A percentile compares a stretch with the other conserved stretches of the same genome.
These are phyloP conservation scores for Epizoanthus stellaris DNA, from an alignment of 92 coral and sea anemone species.

Conservation along the genomic window DNA sequence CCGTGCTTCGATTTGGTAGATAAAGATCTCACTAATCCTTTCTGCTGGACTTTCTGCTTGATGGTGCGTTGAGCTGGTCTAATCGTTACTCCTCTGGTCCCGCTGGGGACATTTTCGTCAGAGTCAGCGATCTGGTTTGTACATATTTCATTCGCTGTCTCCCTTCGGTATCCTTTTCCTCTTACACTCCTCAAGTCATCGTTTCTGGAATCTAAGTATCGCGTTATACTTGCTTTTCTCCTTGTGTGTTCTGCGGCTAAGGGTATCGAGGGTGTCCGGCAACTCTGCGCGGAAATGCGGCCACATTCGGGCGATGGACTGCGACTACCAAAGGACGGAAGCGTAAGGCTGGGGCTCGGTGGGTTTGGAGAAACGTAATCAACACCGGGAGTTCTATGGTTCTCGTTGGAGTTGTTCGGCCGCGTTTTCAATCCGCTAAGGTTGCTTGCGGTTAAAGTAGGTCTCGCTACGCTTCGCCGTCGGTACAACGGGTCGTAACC, in stretches of 20 bases:
- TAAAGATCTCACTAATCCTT: background rate
- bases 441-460: conserved; percentile 23
- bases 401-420: conserved; percentile 63
- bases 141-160: background rate
- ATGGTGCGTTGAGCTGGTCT: background rate
- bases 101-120: background rate
- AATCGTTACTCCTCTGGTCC: background rate
- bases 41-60: background rate
- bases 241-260: background rate
- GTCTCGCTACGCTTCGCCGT: conserved; percentile 43
- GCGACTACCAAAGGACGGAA: conserved; percentile 21
- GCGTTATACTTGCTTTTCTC: background rate
- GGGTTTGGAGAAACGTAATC: background rate
- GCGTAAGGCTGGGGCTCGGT: conserved; percentile 7
- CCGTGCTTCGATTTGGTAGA: background rate
- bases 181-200: background rate
- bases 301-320: conserved; percentile 9
- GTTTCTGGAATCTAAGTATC: background rate
- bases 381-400: background rate
- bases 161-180: background rate
- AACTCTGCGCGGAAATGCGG: background rate
- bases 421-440: conserved; percentile 61
- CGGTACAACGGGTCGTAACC: conserved; percentile 61
- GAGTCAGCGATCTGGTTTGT: background rate
- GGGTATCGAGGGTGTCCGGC: background rate